Conservation (phyloP, 2,797 vertebrate species). For the Pampus argenteus region DNA sequence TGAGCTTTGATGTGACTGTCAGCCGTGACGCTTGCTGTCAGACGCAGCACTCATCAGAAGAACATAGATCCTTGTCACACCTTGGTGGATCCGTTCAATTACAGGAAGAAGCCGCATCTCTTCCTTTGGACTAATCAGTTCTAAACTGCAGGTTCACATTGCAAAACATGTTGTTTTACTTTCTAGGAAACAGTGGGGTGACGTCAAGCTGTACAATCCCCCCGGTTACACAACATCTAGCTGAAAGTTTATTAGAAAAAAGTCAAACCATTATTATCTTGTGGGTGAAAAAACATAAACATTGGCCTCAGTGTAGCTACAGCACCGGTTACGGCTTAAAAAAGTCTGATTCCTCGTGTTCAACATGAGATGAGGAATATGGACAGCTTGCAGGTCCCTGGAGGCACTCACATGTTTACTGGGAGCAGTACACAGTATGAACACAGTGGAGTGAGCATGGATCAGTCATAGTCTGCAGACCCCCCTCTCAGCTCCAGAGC, state of each 20-base stretch:
- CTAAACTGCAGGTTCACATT: slow-evolving; percentile 33
- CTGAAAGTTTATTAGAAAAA: slow-evolving; percentile 9
- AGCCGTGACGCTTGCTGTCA: slow-evolving; percentile 61
- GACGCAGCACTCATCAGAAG: slow-evolving; percentile 63
- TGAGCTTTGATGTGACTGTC: slow-evolving; percentile 75
- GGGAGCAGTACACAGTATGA: slow-evolving; percentile 16
- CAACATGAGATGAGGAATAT: slow-evolving; percentile 27
- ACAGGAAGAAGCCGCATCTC: slow-evolving; percentile 48
- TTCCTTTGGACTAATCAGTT: slow-evolving; percentile 64
- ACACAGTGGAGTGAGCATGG: slow-evolving; percentile 60
- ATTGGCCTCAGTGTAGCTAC: neutral
- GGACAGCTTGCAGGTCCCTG: slow-evolving; percentile 38
- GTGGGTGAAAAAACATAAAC: neutral
- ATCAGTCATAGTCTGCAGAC: slow-evolving; percentile 63
- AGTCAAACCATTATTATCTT: slow-evolving; percentile 13
- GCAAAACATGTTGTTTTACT: too few species aligned
- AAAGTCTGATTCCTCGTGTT: slow-evolving; percentile 21
- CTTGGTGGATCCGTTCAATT: slow-evolving; percentile 59
- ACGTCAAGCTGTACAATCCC: neutral
- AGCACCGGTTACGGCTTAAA: neutral
- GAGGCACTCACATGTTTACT: slow-evolving; percentile 23
- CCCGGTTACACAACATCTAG: slow-evolving; percentile 4
- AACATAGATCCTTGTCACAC: slow-evolving; percentile 56
- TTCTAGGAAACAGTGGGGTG: slow-evolving; percentile 9
- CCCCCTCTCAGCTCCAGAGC: slow-evolving; percentile 50